Evolutionary conservation across 2,797 vertebrate species (phyloP).

Genomic region (Danio aesculapii): DNA sequence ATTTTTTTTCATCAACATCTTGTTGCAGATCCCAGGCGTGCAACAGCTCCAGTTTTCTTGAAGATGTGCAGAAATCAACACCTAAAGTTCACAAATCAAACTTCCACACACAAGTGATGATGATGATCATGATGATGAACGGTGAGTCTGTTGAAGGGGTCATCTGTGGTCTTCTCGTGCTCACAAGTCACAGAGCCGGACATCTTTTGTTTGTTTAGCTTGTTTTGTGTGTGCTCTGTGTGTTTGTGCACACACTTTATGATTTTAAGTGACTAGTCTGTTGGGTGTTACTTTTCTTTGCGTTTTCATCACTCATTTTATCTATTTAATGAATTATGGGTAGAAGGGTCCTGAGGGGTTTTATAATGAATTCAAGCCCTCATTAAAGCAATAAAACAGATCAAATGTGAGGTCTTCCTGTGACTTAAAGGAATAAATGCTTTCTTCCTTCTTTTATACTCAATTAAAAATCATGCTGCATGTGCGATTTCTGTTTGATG

Average conservation of each 20-base stretch:
- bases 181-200: slow-evolving; percentile 14
- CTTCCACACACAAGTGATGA: slow-evolving; percentile 16
- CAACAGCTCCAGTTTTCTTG: slow-evolving; percentile 99
- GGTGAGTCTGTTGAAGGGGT: background rate
- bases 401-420: slow-evolving; percentile 23
- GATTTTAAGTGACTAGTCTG: slow-evolving; percentile 33
- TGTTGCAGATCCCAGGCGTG: slow-evolving; percentile 91
- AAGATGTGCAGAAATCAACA: slow-evolving; percentile 62
- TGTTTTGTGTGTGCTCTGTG: slow-evolving; percentile 17
- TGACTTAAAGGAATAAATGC: background rate
- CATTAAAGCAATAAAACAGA: slow-evolving; percentile 38
- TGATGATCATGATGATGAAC: background rate
- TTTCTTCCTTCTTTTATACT: slow-evolving; percentile 11
- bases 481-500: slow-evolving; percentile 23
- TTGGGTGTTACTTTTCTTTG: slow-evolving; percentile 15
- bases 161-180: background rate
- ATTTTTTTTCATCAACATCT: background rate
- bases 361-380: background rate
- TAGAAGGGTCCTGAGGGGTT: background rate
- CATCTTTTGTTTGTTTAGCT: slow-evolving; percentile 17
- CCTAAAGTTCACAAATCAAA: background rate
- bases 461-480: background rate
- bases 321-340: background rate
- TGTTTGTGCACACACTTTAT: slow-evolving; percentile 14
- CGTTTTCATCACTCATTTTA: slow-evolving; percentile 1